Conservation (phyloP, 2,888 invertebrate genomes). For the Chouioia cunea region DNA sequence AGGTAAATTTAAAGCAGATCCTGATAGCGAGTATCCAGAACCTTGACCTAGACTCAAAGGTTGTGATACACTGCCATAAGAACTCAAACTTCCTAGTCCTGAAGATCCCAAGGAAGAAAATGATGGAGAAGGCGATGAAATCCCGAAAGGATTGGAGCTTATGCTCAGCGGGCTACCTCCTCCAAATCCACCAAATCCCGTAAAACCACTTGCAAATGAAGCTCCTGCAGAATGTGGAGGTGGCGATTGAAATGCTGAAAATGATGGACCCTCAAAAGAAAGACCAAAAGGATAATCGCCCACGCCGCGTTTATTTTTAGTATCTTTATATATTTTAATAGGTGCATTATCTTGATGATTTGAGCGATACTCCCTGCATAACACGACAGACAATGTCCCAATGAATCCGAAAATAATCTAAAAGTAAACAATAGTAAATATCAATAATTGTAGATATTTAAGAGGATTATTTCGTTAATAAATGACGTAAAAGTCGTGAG, state of each 20-base stretch:
- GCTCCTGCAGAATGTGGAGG: not conserved
- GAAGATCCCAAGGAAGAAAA: conserved; percentile 3
- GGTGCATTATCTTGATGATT: conserved; percentile 49
- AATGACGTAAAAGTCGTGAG: not conserved
- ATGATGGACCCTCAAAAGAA: conserved; percentile 31
- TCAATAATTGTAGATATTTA: conserved; percentile 3
- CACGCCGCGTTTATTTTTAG: conserved; percentile 63
- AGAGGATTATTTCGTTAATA: not conserved
- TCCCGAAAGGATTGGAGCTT: not conserved
- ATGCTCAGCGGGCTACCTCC: conserved; percentile 35
- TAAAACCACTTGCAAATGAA: conserved; percentile 19
- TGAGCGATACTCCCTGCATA: conserved; percentile 52
- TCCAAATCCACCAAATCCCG: conserved; percentile 41
- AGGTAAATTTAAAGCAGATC: conserved; percentile 24
- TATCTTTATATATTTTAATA: conserved; percentile 50
- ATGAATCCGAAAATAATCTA: conserved; percentile 59
- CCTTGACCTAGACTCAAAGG: conserved; percentile 42
- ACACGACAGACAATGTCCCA: conserved; percentile 52
- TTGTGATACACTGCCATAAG: conserved; percentile 28
- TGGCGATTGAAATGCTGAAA: conserved; percentile 22
- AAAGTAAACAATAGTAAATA: conserved; percentile 10
- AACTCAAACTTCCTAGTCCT: conserved; percentile 8
- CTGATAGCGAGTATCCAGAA: conserved; percentile 20
- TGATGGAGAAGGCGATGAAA: not conserved
- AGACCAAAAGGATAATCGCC: conserved; percentile 53